Evolutionary conservation across 92 coral and sea anemone species (phyloP).

Genomic region (Heliopora coerulea): DNA sequence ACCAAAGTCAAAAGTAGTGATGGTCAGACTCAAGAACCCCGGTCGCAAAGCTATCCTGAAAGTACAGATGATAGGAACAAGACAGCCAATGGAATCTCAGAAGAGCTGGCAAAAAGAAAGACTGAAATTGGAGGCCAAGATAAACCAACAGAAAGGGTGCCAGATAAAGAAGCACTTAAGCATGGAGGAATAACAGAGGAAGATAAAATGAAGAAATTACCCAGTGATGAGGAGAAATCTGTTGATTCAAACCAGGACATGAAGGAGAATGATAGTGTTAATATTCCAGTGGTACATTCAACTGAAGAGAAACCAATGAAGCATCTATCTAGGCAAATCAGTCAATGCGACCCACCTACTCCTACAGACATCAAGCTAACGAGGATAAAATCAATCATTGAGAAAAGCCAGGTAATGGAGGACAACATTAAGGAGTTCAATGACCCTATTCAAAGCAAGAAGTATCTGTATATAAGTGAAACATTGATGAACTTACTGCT

Average conservation of each 20-base stretch:
- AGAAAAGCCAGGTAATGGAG: constrained; percentile 40
- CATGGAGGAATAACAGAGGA: background rate
- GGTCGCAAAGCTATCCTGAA: background rate
- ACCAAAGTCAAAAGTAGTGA: background rate
- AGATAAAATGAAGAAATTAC: background rate
- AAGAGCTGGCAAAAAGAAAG: background rate
- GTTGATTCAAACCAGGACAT: background rate
- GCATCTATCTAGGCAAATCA: background rate
- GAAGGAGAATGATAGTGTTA: constrained; percentile 1
- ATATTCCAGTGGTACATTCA: background rate
- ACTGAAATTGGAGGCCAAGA: background rate
- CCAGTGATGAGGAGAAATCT: constrained; percentile 1
- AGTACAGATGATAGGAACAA: background rate
- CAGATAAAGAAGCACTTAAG: background rate
- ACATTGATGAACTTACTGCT: constrained; percentile 58
- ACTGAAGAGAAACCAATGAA: background rate
- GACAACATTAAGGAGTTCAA: constrained; percentile 52
- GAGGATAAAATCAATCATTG: constrained; percentile 47
- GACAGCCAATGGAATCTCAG: background rate
- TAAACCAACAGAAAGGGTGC: background rate
- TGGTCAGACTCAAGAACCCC: background rate
- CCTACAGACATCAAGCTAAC: constrained; percentile 44
- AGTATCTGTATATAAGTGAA: constrained; percentile 65
- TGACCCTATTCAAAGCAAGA: constrained; percentile 44
- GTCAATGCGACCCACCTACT: constrained; percentile 37